These are phyloP conservation scores for Panulirus ornatus DNA, from an alignment of 1,140 invertebrate genomes.

Conservation along the genomic window DNA sequence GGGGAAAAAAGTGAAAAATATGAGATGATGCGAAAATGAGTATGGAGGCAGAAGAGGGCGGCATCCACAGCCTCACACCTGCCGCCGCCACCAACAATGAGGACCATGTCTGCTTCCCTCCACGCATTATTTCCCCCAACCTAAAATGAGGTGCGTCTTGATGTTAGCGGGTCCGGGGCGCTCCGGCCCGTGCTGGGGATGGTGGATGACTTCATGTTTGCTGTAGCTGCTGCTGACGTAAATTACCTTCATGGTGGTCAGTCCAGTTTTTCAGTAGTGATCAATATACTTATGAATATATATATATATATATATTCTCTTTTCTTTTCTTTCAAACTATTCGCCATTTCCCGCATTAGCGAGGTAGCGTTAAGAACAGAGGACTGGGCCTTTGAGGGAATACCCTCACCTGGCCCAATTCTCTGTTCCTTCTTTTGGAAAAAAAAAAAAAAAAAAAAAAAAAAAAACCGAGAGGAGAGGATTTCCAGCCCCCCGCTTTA, in stretches of 20 bases:
- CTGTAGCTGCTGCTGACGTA: not conserved
- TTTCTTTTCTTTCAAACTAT: too few species aligned
- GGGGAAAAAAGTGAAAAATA: not conserved
- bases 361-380: too few species aligned
- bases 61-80: not conserved
- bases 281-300: not conserved
- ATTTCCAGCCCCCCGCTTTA: too few species aligned
- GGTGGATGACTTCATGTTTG: not conserved
- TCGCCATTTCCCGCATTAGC: too few species aligned
- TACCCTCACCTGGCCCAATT: too few species aligned
- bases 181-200: not conserved
- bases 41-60: not conserved
- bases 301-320: not conserved
- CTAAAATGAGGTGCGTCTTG: not conserved
- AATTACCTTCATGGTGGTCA: not conserved
- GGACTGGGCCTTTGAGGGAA: too few species aligned
- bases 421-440: too few species aligned
- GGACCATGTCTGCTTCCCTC: not conserved
- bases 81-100: not conserved
- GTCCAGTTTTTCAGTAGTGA: not conserved
- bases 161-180: conserved; percentile 3
- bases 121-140: conserved; percentile 16
- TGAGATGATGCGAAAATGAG: not conserved
- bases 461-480: too few species aligned
- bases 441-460: too few species aligned